Evolutionary conservation across 2,797 vertebrate species (phyloP), one percentile per base, ranked within the genome.

Genomic region (Triplophysa yarkandensis): DNA sequence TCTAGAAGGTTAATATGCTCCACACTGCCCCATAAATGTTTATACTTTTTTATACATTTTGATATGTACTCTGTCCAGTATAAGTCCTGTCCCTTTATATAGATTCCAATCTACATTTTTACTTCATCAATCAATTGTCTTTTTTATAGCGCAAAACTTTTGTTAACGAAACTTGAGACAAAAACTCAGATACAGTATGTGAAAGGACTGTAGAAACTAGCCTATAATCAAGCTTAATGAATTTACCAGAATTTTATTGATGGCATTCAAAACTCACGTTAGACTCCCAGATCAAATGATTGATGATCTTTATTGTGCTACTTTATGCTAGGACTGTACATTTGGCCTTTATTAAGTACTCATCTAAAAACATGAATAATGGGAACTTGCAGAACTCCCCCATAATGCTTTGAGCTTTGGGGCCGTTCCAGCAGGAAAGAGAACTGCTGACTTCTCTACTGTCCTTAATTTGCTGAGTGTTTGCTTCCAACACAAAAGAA

Each of bases 391-490:
- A 74, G 67, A 52, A 54, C 71, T 68, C 50, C 48, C 54, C 63
- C 52, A 11, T 60, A 19, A 71, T 13, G 63, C 48, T 77, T 41
- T 77, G 66, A 50, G 63, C 48, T 71, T 77, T 68, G 43, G 65
- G 58, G 64, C 58, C 69, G 58, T 54, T 76, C 23, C 46, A 61
- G 64, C 19, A 36, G 72, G 76, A 74, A 76, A 70, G 36, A 78
- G 65, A 78, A 80, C 16, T 78, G 81, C 81, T 82, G 78, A 80
- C 65, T 74, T 76, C 64, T 73, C 32, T 58, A 9, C 60, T 78
- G 54, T 46, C 80, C 58, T 78, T 80, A 78, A 82, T 78, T 80
- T 82, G 76, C 68, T 78, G 81, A 80, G 77, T 76, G 72, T 74
- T 82, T 80, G 72, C 63, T 60, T 41, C 39, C 2, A 2, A 67